These are phyloP conservation scores for Tenthredo amoena DNA, from an alignment of 2,888 invertebrate genomes.

Conservation along the genomic window DNA sequence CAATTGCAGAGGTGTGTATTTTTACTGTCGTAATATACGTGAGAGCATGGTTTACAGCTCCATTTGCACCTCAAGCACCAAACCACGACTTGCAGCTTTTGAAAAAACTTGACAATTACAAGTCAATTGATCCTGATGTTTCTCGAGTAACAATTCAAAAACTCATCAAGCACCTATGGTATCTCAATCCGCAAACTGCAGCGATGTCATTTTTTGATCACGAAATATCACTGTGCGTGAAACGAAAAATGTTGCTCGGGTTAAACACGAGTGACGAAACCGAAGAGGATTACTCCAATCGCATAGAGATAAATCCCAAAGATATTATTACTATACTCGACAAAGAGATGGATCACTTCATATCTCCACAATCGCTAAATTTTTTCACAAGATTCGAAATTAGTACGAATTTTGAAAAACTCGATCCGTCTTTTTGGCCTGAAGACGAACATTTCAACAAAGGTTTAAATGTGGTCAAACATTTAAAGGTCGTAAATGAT, in stretches of 20 bases:
- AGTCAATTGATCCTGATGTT: slow-evolving; percentile 39
- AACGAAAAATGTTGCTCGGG: slow-evolving; percentile 20
- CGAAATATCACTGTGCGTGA: slow-evolving; percentile 19
- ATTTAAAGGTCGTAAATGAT: slow-evolving; percentile 56
- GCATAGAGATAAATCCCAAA: background rate
- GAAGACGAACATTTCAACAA: slow-evolving; percentile 48
- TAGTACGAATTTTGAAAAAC: background rate
- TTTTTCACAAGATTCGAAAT: slow-evolving; percentile 45
- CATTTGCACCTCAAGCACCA: slow-evolving; percentile 45
- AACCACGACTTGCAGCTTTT: slow-evolving; percentile 49
- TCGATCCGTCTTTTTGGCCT: slow-evolving; percentile 48
- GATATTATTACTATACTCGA: background rate
- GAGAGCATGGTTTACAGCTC: slow-evolving; percentile 50
- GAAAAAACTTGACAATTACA: slow-evolving; percentile 45
- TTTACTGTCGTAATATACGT: slow-evolving; percentile 42
- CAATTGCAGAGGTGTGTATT: slow-evolving; percentile 44
- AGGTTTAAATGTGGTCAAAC: slow-evolving; percentile 42
- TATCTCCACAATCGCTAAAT: slow-evolving; percentile 11
- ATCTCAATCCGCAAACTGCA: slow-evolving; percentile 56
- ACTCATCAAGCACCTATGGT: slow-evolving; percentile 58
- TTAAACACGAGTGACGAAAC: slow-evolving; percentile 3
- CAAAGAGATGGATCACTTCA: slow-evolving; percentile 40
- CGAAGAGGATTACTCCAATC: background rate
- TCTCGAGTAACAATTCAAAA: slow-evolving; percentile 43
- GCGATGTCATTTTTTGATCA: slow-evolving; percentile 56